Conservation (phyloP, 2,113 vertebrate genomes). For the Petroica traversi region DNA sequence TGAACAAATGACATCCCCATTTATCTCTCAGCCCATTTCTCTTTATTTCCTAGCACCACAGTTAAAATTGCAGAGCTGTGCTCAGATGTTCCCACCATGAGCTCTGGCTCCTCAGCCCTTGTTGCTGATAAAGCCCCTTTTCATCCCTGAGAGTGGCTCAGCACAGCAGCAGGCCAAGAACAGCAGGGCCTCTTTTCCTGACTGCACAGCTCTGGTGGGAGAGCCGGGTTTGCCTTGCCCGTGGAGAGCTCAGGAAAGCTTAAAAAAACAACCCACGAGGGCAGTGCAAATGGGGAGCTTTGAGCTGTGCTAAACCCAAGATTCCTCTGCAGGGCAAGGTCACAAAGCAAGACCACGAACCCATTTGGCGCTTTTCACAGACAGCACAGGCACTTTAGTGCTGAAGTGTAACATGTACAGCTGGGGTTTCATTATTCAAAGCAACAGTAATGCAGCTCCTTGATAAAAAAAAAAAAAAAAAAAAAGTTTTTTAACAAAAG, state of each 20-base stretch:
- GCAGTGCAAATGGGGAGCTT: background rate
- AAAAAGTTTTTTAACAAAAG: background rate
- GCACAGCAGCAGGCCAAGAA: slow-evolving; percentile 15
- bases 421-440: background rate
- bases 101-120: background rate
- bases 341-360: background rate
- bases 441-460: background rate
- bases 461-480: background rate
- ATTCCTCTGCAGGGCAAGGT: background rate
- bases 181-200: slow-evolving; percentile 31
- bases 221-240: background rate
- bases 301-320: background rate
- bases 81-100: background rate
- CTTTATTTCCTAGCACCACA: background rate
- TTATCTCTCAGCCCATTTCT: background rate
- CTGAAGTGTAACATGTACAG: rapidly evolving
- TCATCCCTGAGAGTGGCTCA: background rate
- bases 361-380: rapidly evolving
- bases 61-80: background rate
- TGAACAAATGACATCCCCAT: background rate
- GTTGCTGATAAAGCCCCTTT: slow-evolving; percentile 19
- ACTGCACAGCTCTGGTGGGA: background rate
- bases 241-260: background rate
- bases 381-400: rapidly evolving
- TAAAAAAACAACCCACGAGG: background rate